These are phyloP conservation scores for Cepaea nemoralis DNA, from an alignment of 1,140 invertebrate genomes.

Conservation along the genomic window DNA sequence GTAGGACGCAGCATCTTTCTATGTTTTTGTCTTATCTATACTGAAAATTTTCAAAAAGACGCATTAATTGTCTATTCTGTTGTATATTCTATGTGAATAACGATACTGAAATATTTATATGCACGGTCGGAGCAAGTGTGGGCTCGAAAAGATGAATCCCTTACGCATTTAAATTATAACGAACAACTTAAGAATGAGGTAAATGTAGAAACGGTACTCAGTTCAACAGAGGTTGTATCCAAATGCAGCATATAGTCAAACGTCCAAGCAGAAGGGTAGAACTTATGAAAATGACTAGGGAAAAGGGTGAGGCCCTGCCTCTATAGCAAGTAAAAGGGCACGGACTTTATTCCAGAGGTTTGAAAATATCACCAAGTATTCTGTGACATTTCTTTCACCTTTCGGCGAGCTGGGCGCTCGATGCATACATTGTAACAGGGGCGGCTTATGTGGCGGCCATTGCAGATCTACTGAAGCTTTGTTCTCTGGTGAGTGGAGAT, in stretches of 20 bases:
- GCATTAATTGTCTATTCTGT: too few relatives aligned
- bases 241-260: background rate
- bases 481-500: background rate
- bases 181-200: too few relatives aligned
- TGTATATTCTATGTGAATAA: too few relatives aligned
- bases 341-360: slow-evolving; percentile 39
- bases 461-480: background rate
- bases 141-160: too few relatives aligned
- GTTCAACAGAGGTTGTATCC: too few relatives aligned
- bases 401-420: slow-evolving; percentile 4
- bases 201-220: too few relatives aligned
- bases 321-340: slow-evolving; percentile 37
- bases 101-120: too few relatives aligned
- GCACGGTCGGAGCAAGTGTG: too few relatives aligned
- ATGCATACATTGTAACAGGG: slow-evolving; percentile 21
- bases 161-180: too few relatives aligned
- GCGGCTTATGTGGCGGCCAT: slow-evolving; percentile 1
- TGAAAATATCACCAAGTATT: slow-evolving; percentile 42
- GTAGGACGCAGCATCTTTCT: too few relatives aligned
- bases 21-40: too few relatives aligned
- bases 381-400: slow-evolving; percentile 39
- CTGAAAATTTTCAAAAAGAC: too few relatives aligned
- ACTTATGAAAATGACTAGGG: slow-evolving; percentile 40
- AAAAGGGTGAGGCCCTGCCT: background rate
- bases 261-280: slow-evolving; percentile 26